phyloP scores from a whole-genome alignment of 2,113 vertebrate species.

The Prionailurus viverrinus region DNA sequence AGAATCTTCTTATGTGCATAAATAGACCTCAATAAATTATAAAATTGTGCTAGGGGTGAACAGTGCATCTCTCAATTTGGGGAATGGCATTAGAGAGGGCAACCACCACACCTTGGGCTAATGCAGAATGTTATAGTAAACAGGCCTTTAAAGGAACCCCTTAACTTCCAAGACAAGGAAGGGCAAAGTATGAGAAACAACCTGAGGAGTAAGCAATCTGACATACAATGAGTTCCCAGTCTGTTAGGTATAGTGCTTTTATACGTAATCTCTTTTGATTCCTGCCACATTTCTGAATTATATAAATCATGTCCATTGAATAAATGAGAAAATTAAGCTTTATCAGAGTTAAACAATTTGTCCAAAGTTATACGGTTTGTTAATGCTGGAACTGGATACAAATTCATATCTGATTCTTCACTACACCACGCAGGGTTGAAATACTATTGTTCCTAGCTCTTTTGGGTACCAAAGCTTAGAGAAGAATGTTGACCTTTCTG shows the following conservation, averaged over 20 bases:
- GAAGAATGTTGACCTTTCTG: background rate
- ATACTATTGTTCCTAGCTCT: background rate
- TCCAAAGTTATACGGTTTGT: background rate
- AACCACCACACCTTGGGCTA: background rate
- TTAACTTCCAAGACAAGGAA: background rate
- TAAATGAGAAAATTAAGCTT: conserved; percentile 28
- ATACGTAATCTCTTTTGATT: background rate
- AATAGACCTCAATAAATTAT: background rate
- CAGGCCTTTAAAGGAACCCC: background rate
- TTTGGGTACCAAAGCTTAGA: background rate
- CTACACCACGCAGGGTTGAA: background rate
- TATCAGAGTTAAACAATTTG: background rate
- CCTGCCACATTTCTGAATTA: background rate
- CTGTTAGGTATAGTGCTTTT: background rate
- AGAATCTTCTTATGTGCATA: background rate
- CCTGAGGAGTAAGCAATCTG: rapidly evolving
- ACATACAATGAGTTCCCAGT: rapidly evolving
- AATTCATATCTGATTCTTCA: background rate
- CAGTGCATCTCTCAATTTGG: background rate
- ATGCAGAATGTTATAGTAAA: background rate
- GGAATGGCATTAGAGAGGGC: background rate
- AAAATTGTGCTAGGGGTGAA: background rate
- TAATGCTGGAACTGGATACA: background rate
- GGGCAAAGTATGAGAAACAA: background rate
- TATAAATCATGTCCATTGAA: background rate